These are phyloP conservation scores for Pampus argenteus DNA, from an alignment of 2,797 vertebrate species.

Conservation along the genomic window DNA sequence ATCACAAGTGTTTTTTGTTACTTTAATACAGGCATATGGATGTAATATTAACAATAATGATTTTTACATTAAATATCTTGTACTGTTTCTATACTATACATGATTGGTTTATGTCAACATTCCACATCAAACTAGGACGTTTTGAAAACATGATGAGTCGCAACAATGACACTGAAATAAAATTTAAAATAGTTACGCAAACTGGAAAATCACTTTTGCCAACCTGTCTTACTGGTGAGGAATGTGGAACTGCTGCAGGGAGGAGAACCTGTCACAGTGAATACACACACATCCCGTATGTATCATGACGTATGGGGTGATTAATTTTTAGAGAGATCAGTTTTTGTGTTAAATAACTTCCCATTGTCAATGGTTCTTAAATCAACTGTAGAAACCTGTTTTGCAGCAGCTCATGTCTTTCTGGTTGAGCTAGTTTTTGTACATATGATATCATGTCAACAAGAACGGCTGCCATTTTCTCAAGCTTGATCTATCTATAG, in stretches of 20 bases:
- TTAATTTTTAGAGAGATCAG: constrained; percentile 14
- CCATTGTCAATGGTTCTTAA: constrained; percentile 12
- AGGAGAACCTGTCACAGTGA: background rate
- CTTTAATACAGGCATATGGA: background rate
- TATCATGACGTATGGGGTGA: constrained; percentile 5
- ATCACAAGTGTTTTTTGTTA: background rate
- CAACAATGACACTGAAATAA: background rate
- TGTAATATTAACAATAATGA: background rate
- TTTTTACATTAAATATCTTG: background rate
- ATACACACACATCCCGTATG: background rate
- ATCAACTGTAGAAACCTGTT: constrained; percentile 39
- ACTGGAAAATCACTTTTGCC: background rate
- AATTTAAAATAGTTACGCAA: background rate
- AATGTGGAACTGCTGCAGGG: constrained; percentile 5
- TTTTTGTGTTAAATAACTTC: constrained; percentile 17
- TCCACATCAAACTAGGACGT: background rate
- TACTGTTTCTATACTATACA: background rate
- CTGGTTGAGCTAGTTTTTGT: constrained; percentile 49
- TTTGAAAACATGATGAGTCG: constrained; percentile 1
- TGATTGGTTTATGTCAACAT: too few relatives aligned
- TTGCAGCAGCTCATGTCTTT: constrained; percentile 16
- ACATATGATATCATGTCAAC: constrained; percentile 20
- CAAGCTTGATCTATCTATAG: background rate
- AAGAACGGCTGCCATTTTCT: constrained; percentile 42
- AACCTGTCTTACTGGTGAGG: background rate